A percentile compares a stretch with the other conserved stretches of the same genome.
Conservation (phyloP, 2,113 vertebrate genomes). For the Elephas maximus region DNA sequence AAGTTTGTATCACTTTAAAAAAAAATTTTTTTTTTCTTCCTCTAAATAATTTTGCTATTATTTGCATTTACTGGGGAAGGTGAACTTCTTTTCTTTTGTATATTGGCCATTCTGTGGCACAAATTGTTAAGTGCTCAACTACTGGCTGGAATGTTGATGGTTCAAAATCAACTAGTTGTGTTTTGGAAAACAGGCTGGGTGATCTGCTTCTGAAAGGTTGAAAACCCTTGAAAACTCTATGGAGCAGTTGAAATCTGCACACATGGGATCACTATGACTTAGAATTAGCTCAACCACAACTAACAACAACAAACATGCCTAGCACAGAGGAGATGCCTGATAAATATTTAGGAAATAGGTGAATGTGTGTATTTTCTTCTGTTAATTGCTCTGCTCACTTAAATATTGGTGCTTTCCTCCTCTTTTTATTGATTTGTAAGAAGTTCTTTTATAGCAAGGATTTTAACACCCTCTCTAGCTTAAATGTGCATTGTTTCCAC, state of each 20-base stretch:
- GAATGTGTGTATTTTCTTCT: background rate
- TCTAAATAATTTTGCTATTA: background rate
- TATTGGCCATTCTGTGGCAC: background rate
- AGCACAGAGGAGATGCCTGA: background rate
- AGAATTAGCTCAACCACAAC: too few relatives aligned
- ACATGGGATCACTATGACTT: too few relatives aligned
- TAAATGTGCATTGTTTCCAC: background rate
- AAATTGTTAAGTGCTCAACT: too few relatives aligned
- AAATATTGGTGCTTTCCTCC: background rate
- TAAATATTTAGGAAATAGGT: background rate
- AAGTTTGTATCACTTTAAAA: background rate
- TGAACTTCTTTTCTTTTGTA: background rate
- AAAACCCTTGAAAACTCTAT: too few relatives aligned
- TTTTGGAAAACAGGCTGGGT: too few relatives aligned
- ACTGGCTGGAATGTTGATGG: too few relatives aligned
- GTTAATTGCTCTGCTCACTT: background rate
- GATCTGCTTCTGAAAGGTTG: too few relatives aligned
- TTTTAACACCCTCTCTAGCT: background rate
- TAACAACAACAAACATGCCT: too few relatives aligned
- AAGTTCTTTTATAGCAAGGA: background rate
- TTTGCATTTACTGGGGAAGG: background rate
- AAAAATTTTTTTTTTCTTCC: background rate
- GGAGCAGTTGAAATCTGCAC: too few relatives aligned
- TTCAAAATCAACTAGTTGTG: too few relatives aligned
- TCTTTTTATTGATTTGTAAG: background rate